A percentile compares a stretch with the other conserved stretches of the same genome.
Evolutionary conservation across 2,888 invertebrate species (phyloP).

Genomic region (Erebia ligea): DNA sequence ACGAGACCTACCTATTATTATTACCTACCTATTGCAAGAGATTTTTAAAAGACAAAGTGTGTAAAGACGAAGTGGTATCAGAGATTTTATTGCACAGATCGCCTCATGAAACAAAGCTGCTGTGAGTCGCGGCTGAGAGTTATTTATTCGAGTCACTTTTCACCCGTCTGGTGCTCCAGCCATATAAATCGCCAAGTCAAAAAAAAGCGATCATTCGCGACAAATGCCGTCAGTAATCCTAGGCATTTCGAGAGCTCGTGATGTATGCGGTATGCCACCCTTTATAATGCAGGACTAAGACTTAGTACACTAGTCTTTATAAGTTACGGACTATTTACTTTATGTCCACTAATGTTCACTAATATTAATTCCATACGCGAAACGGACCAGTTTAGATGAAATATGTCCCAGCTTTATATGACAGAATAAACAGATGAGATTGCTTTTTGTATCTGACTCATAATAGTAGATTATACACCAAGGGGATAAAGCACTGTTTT

Average conservation of each 20-base stretch:
- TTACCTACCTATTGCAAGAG: too few species aligned
- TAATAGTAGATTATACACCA: too few species aligned
- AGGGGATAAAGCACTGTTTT: too few species aligned
- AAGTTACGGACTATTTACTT: slow-evolving; percentile 17
- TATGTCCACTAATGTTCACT: slow-evolving; percentile 10
- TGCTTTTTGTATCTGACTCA: neutral
- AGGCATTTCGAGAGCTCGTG: neutral
- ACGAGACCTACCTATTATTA: too few species aligned
- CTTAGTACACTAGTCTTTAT: slow-evolving; percentile 4
- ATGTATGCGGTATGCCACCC: neutral
- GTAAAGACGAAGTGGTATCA: slow-evolving; percentile 8
- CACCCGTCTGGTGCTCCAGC: slow-evolving; percentile 11
- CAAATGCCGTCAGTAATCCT: slow-evolving; percentile 21
- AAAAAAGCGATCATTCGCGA: slow-evolving; percentile 35
- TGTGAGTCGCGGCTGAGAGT: slow-evolving; percentile 5
- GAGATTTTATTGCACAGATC: neutral
- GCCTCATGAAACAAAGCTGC: neutral
- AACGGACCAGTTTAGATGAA: slow-evolving; percentile 21
- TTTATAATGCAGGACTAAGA: slow-evolving; percentile 14
- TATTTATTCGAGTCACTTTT: slow-evolving; percentile 28
- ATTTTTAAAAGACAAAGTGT: neutral
- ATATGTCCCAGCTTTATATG: neutral
- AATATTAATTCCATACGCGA: slow-evolving; percentile 20
- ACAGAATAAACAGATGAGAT: neutral
- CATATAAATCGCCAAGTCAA: slow-evolving; percentile 18